Conservation (phyloP, 1,140 invertebrate species). For the Scylla paramamosain region DNA sequence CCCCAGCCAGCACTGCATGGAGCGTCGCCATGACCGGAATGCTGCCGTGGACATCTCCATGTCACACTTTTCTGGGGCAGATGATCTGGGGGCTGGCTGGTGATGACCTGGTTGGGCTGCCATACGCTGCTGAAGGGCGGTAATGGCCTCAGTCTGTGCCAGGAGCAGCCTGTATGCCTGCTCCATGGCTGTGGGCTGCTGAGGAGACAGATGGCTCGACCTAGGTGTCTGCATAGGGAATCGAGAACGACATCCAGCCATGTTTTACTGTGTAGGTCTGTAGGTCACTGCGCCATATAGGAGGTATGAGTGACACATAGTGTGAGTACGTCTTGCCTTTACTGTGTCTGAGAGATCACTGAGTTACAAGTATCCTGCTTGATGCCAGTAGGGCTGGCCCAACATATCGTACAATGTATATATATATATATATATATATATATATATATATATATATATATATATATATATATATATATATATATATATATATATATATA, state of each 20-base stretch:
- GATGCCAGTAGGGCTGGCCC: too few species aligned
- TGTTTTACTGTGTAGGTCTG: too few species aligned
- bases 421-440: conserved; percentile 34
- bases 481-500: neutral
- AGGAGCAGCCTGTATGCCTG: too few species aligned
- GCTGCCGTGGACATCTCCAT: neutral
- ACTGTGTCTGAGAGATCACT: too few species aligned
- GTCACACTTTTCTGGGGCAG: neutral
- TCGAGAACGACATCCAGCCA: too few species aligned
- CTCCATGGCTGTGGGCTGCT: neutral
- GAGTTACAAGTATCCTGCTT: too few species aligned
- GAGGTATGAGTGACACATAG: too few species aligned
- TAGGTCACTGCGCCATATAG: too few species aligned
- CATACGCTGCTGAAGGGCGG: neutral
- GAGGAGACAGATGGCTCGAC: too few species aligned
- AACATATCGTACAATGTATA: conserved; percentile 14
- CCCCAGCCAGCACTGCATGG: neutral
- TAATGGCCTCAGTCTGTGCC: neutral
- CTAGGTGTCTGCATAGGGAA: too few species aligned
- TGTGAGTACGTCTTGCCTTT: too few species aligned
- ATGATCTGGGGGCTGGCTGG: neutral
- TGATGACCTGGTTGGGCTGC: neutral
- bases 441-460: conserved; percentile 38
- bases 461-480: conserved; percentile 24
- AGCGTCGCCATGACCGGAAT: neutral